Evolutionary conservation across 2,888 invertebrate genomes (phyloP).

Genomic region (Orgyia antiqua): DNA sequence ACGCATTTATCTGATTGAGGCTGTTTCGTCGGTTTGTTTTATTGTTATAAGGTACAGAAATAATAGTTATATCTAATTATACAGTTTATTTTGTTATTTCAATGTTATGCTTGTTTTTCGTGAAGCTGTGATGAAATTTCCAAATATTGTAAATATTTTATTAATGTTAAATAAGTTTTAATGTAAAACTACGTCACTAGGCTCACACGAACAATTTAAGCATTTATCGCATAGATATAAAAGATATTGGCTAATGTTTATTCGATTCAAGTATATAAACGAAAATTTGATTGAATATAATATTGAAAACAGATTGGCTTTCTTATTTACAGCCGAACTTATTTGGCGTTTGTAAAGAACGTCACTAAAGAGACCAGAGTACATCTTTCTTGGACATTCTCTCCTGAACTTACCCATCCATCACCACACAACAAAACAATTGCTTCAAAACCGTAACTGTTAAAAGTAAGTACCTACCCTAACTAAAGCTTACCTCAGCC

Average conservation of each 20-base stretch:
- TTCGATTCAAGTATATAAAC: slow-evolving; percentile 74
- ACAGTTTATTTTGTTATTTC: slow-evolving; percentile 65
- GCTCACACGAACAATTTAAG: slow-evolving; percentile 69
- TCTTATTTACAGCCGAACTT: too few species aligned
- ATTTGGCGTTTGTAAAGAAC: too few species aligned
- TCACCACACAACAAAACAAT: too few species aligned
- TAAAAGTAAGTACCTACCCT: too few species aligned
- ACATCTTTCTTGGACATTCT: too few species aligned
- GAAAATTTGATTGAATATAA: slow-evolving; percentile 73
- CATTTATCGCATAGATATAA: slow-evolving; percentile 64
- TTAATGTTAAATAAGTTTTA: slow-evolving; percentile 67
- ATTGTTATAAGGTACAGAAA: slow-evolving; percentile 55
- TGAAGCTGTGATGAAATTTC: slow-evolving; percentile 77
- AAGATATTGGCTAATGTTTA: slow-evolving; percentile 74
- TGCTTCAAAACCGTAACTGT: too few species aligned
- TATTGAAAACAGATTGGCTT: slow-evolving; percentile 38
- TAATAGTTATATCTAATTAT: slow-evolving; percentile 39
- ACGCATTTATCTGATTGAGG: slow-evolving; percentile 67
- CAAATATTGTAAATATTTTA: slow-evolving; percentile 76
- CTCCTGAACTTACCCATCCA: too few species aligned
- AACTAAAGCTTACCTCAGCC: slow-evolving; percentile 7
- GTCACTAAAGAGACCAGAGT: too few species aligned
- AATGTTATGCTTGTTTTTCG: slow-evolving; percentile 74
- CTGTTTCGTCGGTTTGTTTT: slow-evolving; percentile 54
- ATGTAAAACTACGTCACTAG: slow-evolving; percentile 62